Percentiles rank a stretch among this genome's conserved stretches.
Conservation (phyloP, 2,113 vertebrate genomes). For the Physeter macrocephalus region DNA sequence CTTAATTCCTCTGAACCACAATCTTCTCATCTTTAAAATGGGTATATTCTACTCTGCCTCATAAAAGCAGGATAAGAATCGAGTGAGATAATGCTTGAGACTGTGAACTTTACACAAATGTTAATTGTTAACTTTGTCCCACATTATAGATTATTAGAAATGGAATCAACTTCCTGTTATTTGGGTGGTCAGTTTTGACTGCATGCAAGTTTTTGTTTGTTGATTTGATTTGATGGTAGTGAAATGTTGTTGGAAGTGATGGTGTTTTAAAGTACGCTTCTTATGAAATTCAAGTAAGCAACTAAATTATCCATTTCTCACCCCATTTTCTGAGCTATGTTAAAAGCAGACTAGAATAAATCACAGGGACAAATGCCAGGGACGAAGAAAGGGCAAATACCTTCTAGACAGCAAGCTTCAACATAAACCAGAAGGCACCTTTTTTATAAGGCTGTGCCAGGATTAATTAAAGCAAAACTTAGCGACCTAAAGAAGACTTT, state of each 20-base stretch:
- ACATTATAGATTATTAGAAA: not conserved
- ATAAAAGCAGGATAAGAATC: not conserved
- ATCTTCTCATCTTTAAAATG: not conserved
- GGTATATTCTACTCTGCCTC: not conserved
- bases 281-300: not conserved
- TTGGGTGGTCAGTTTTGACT: not conserved
- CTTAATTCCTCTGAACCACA: not conserved
- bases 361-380: not conserved
- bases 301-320: not conserved
- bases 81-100: not conserved
- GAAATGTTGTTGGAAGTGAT: not conserved
- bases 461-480: slow-evolving; percentile 44
- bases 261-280: not conserved
- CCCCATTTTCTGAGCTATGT: not conserved
- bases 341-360: not conserved
- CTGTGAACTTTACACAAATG: not conserved
- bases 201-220: not conserved
- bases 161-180: not conserved
- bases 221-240: not conserved
- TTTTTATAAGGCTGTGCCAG: not conserved
- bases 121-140: not conserved
- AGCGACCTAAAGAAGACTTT: slow-evolving; percentile 18
- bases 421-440: not conserved
- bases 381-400: not conserved
- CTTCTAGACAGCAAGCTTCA: not conserved